Base-by-base conservation (phyloP, 1,140 invertebrate species). In the Macrostomum lignano region DNA sequence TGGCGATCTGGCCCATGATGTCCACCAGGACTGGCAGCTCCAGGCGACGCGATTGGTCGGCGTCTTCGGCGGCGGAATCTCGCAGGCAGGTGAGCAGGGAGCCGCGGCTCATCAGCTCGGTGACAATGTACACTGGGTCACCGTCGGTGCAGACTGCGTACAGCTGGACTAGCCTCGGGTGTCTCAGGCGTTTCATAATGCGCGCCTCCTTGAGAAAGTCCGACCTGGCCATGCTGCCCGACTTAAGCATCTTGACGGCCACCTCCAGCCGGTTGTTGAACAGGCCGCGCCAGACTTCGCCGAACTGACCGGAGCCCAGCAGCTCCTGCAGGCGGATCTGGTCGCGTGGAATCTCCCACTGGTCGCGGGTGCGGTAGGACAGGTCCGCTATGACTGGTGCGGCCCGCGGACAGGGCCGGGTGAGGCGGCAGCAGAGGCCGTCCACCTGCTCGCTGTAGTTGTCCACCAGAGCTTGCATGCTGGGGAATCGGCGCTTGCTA, bases 231-330 rank as follows among this genome's bases (percentile, higher is more conserved):
- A n/a, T n/a, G n/a, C n/a, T n/a, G n/a, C n/a, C n/a, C 28, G 82
- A 77, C 56, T 93, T 94, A 2, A 96, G 65, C 10, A 82, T 96
- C 58, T 96, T 96, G 40, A 96, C 91, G 14, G 88, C 88, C 9
- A 96, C 86, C 1, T 82, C 76, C 7, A 82, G 91, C 7, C 82
- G 94, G 51, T 84, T 86, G 55, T 94, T 94, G 86, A 84, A 94
- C 30, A 47, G 63, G 5, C 84, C 88, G 62, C 94, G 84, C 65
- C 77, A 93, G 0, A 94, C 86, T 61, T 94, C 81, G 9, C 86
- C 86, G 56, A 96, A 96, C 61, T 93, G 88, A 7, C 86, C 86
- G 40, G 77, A 73, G 0, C 86, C 86, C 20, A 96, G 55, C 55
- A 79, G 81, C 26, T 69, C 65, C 19, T 76, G 66, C 35, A 94